Conservation (phyloP, 2,888 invertebrate genomes). For the Branchipolynoe longqiensis region DNA sequence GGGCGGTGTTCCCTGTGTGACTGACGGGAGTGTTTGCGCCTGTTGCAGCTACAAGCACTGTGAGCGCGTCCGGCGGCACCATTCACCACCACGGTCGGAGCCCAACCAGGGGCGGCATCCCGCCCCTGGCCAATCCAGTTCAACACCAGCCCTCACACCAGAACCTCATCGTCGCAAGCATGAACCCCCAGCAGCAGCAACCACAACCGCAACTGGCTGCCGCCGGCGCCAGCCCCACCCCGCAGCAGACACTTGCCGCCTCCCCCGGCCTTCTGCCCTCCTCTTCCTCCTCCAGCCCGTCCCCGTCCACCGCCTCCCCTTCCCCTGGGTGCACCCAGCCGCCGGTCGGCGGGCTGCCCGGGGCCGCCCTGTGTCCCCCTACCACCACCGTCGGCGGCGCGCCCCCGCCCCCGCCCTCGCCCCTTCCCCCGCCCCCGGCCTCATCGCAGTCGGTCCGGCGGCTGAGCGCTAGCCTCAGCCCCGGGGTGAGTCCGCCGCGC, state of each 20-base stretch:
- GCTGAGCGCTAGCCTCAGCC: constrained; percentile 51
- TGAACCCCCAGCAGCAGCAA: constrained; percentile 60
- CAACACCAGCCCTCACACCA: constrained; percentile 60
- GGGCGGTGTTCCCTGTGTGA: too few relatives aligned
- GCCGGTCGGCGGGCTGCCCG: background rate
- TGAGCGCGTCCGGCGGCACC: constrained; percentile 71
- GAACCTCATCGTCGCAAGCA: constrained; percentile 55
- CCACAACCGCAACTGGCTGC: constrained; percentile 53
- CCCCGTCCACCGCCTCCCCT: background rate
- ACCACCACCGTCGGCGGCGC: background rate
- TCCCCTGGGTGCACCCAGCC: background rate
- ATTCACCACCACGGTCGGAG: constrained; percentile 76
- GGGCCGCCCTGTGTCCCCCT: background rate
- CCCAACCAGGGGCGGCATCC: constrained; percentile 69
- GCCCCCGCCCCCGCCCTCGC: too few relatives aligned
- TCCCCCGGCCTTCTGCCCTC: constrained; percentile 10
- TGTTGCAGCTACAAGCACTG: constrained; percentile 38
- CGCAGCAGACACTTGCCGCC: background rate
- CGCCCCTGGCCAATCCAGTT: constrained; percentile 72
- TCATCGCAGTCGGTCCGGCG: background rate
- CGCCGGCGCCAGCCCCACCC: constrained; percentile 23
- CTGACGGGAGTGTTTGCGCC: too few relatives aligned
- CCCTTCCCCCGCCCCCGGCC: background rate
- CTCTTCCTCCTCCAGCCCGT: constrained; percentile 26
- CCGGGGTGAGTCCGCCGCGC: constrained; percentile 35